Base-by-base conservation (phyloP, 2,797 vertebrate genomes). In the Thripadectes ignobilis region DNA sequence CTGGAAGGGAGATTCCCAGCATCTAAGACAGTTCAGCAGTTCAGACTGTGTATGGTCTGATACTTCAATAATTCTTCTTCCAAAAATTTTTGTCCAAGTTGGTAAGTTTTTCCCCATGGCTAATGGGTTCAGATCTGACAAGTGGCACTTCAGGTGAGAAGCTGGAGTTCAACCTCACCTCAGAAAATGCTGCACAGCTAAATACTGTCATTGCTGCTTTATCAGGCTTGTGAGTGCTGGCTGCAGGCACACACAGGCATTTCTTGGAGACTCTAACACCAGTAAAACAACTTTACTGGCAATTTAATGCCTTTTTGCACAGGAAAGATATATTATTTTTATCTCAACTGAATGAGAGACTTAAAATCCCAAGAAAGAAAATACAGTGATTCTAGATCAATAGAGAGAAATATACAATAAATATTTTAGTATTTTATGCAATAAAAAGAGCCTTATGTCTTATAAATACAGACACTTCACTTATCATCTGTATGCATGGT, bases 221-320 rank as follows among this genome's bases (percentile, higher is more conserved):
- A 54, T 6, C 66, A 78, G 27, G 51, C 45, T 21, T 66, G n/a
- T 49, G 59, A 82, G 16, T 62, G 32, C 52, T 90, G 88, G 82
- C 87, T 67, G 49, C 76, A 91, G 80, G 52, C 61, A 82, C 66
- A 48, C 58, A 51, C 6, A 32, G 58, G 78, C 39, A 26, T 45
- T 49, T 94, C 29, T 66, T 29, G 39, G 57, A 81, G 85, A 51
- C 29, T 49, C 66, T 46, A 63, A 38, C 7, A 5, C 41, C 39
- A 67, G 62, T 29, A 41, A 46, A 24, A 66, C 21, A 79, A 65
- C 52, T 84, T 93, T 67, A 72, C 30, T 71, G 89, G 36, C 61
- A 85, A 83, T 81, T 78, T 91, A 94, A 86, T 94, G 74, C 20
- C 74, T 78, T 95, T 92, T 94, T 92, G 77, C 46, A 54, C 57